Evolutionary conservation across 1,140 invertebrate species (phyloP), one percentile per base, ranked within the genome.

Genomic region (Stegodyphus dumicola): DNA sequence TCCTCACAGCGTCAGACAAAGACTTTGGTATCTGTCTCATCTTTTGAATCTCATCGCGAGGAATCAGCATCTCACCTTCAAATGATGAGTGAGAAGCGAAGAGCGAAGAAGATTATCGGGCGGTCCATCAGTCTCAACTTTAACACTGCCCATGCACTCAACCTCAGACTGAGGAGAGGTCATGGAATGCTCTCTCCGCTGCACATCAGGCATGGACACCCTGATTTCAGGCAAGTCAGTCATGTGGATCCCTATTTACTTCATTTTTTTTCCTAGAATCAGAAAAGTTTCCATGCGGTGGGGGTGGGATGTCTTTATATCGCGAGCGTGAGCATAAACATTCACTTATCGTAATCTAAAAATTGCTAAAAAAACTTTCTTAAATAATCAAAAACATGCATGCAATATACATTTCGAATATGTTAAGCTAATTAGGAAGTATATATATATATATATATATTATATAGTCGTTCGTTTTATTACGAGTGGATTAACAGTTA

Each of bases 81-180:
- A 49, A 53, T 18, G 76, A 66, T 52, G 52, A 60, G 66, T 6
- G 79, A 81, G 18, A 85, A 77, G 13, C 73, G 81, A 6, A 66
- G 53, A 54, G 65, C 73, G 17, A 76, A 69, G 53, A 85, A 76
- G 17, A 73, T 85, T 7, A 48, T 85, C 10, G 51, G 51, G 4
- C 49, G 81, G 3, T 85, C 81, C 33, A 85, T 85, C 52, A 85
- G 81, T 9, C 66, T 85, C 18, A 85, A 85, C 33, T 85, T 85
- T 66, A 85, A 85, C 52, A 69, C 81, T 5, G 60, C 81, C 17
- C 71, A 74, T 69, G 67, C 67, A 9, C 70, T 81, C 15, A 81
- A 73, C 69, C 48, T 81, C 18, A 17, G 78, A 15, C 69, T 81
- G 6, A 54, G 78, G 13, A 60, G 78, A n/a, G 78, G 78, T 6